phyloP scores from a whole-genome alignment of 2,797 vertebrate genomes.

The Hylomyscus alleni region DNA sequence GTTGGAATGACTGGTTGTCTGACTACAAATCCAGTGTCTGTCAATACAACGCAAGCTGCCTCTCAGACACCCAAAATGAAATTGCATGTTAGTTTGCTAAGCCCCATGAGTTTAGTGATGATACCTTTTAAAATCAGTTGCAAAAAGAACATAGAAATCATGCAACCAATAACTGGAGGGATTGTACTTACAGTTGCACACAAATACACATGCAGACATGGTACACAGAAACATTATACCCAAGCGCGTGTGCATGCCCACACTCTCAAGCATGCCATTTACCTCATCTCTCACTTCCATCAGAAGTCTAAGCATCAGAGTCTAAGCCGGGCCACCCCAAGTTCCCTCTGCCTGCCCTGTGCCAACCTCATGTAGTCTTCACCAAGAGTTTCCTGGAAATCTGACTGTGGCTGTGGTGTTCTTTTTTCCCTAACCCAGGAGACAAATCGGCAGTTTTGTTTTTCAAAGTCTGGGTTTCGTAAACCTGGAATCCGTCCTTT shows the following conservation, averaged over 20 bases:
- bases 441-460: slow-evolving; percentile 82
- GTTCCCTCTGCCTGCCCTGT: neutral
- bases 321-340: neutral
- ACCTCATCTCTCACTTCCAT: neutral
- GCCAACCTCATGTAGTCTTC: slow-evolving; percentile 60
- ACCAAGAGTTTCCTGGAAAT: slow-evolving; percentile 79
- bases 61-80: slow-evolving; percentile 9
- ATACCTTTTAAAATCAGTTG: neutral
- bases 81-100: neutral
- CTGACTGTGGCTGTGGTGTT: slow-evolving; percentile 56
- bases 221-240: neutral
- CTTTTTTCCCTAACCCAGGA: slow-evolving; percentile 54
- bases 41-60: slow-evolving; percentile 23
- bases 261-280: rapidly evolving
- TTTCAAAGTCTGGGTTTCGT: slow-evolving; percentile 82
- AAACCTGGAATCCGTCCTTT: slow-evolving; percentile 78
- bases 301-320: too few species aligned
- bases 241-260: too few species aligned
- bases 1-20: neutral
- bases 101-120: neutral
- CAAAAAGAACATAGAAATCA: neutral
- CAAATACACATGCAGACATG: rapidly evolving
- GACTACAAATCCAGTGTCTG: neutral
- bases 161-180: neutral
- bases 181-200: neutral